phyloP scores from a whole-genome alignment of 2,113 vertebrate genomes.

The Brienomyrus brachyistius region DNA sequence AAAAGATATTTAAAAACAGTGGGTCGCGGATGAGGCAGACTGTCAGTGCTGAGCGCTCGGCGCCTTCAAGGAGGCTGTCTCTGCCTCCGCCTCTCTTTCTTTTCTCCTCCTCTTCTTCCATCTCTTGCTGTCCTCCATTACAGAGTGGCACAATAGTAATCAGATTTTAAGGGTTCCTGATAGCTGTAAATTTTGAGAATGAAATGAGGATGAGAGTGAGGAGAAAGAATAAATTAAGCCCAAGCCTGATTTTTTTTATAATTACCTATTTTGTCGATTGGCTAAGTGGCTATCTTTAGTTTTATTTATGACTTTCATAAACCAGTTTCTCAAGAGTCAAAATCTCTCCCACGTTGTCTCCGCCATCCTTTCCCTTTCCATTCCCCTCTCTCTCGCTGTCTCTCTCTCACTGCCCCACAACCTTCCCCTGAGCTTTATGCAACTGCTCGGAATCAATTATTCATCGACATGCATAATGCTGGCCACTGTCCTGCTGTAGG shows the following conservation, averaged over 20 bases:
- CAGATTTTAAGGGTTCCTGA: not conserved
- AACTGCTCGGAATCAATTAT: slow-evolving; percentile 41
- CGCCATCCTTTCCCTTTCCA: not conserved
- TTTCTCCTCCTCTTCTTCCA: not conserved
- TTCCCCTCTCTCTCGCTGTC: not conserved
- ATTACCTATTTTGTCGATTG: not conserved
- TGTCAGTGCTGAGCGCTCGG: not conserved
- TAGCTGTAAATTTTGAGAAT: not conserved
- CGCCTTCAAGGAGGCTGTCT: not conserved
- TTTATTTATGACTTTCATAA: not conserved
- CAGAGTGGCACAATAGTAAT: not conserved
- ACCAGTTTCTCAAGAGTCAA: not conserved
- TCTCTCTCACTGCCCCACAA: slow-evolving; percentile 15
- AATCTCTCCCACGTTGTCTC: not conserved
- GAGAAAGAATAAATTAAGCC: not conserved
- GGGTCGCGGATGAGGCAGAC: not conserved
- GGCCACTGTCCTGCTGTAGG: slow-evolving; percentile 34
- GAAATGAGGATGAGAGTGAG: not conserved
- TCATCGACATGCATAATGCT: slow-evolving; percentile 44
- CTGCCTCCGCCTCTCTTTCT: not conserved
- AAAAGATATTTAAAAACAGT: not conserved
- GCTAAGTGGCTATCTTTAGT: not conserved
- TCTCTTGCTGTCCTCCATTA: not conserved
- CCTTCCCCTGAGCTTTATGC: slow-evolving; percentile 35
- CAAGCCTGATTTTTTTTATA: not conserved